Base-by-base conservation (phyloP, 2,113 vertebrate genomes). In the Cepphus grylle region DNA sequence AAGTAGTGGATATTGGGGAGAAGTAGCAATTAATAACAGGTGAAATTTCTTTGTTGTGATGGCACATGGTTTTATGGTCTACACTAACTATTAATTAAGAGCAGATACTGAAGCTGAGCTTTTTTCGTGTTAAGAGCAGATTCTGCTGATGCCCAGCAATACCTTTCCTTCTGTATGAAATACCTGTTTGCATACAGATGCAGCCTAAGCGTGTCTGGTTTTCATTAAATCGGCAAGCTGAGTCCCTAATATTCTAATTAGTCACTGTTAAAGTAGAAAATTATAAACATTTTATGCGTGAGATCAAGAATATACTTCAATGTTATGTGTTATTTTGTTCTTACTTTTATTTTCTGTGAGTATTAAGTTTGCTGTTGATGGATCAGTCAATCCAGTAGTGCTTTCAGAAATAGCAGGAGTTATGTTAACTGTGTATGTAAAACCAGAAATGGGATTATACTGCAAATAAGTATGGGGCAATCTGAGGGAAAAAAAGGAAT, bases 241-340 rank as follows among this genome's bases (percentile, higher is more conserved):
- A 73, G 45, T 87, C 91, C 50, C 76, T 73, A 15, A 16, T 94
- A 65, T 43, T 93, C 90, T 71, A 34, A 90, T 95, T 86, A 96
- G 70, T 79, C 27, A 22, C 8, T 67, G 43, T 70, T 79, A 26
- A 89, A 72, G 47, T 65, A 65, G n/a, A 52, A 66, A 81, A 56
- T 74, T 50, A 22, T 7, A 43, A 89, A 59, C 47, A 69, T 85
- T 92, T 83, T 8, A 8, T 56, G 43, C 0, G 0, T 42, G 66
- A 62, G 70, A 78, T 59, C 6, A 40, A 82, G 81, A 56, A 40
- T 71, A 53, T 59, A 38, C 40, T 74, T 49, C 34, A 38, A 1
- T 34, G 11, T 74, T 94, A 27, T 2, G 0, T 77, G 8, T 81
- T 93, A 22, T 8, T 71, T 65, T 81, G 43, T 58, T 86, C 15